Conservation (phyloP, 37 sponge, comb jelly and placozoan genomes). For the Halichondria panicea region DNA sequence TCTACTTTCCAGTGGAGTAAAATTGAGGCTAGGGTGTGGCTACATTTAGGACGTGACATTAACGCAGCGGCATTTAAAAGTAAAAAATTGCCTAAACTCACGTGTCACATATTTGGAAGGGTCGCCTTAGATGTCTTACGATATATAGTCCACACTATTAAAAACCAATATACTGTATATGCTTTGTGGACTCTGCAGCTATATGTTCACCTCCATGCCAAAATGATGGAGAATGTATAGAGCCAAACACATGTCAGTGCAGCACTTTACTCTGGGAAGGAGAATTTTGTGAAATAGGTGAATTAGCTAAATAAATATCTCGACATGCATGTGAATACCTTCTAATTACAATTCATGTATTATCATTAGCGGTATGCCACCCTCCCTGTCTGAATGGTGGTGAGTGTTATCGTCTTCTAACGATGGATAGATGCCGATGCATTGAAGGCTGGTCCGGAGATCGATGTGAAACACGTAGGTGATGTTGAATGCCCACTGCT, state of each 20-base stretch:
- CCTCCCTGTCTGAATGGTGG: slow-evolving; percentile 18
- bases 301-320: not conserved
- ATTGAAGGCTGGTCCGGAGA: not conserved
- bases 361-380: slow-evolving; percentile 14
- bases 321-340: not conserved
- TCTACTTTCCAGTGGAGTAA: too few relatives aligned
- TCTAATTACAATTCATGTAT: not conserved
- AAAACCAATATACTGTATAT: too few relatives aligned
- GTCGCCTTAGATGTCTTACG: too few relatives aligned
- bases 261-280: not conserved
- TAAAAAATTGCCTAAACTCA: too few relatives aligned
- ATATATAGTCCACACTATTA: too few relatives aligned
- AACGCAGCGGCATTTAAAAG: too few relatives aligned
- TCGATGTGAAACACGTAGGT: not conserved
- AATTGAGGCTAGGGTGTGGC: too few relatives aligned
- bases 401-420: not conserved
- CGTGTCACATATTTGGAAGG: too few relatives aligned
- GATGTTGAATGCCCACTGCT: not conserved
- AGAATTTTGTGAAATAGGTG: not conserved
- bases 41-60: too few relatives aligned
- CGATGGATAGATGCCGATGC: not conserved
- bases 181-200: not conserved
- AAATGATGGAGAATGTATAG: not conserved
- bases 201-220: not conserved
- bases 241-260: not conserved